Evolutionary conservation across 2,113 vertebrate genomes (phyloP).

Genomic region (Platysteira castanea): DNA sequence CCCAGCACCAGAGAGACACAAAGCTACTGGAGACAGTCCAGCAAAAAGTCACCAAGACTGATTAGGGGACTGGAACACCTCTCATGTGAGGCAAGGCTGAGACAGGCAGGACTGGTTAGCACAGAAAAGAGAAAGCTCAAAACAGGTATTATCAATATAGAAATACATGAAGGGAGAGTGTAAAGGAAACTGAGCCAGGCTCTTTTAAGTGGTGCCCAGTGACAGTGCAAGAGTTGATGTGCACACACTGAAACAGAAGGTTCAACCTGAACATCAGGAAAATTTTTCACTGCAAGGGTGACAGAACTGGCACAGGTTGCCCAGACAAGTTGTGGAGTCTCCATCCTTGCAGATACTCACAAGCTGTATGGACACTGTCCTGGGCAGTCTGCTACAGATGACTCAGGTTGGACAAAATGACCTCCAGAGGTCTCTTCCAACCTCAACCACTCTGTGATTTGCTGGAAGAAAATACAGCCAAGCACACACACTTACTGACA

Average conservation of each 20-base stretch:
- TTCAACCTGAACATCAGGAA: background rate
- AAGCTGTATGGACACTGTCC: background rate
- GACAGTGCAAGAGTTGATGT: accelerated
- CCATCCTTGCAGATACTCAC: background rate
- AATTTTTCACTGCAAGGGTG: background rate
- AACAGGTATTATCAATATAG: background rate
- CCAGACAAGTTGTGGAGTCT: background rate
- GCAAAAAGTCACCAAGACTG: background rate
- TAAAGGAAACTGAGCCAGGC: background rate
- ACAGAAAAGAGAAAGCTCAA: background rate
- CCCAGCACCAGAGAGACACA: background rate
- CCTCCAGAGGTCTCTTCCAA: background rate
- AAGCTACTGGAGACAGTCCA: background rate
- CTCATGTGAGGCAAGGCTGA: background rate
- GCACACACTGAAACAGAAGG: background rate
- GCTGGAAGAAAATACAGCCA: background rate
- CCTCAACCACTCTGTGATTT: background rate
- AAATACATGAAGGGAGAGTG: background rate
- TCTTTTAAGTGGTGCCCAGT: background rate
- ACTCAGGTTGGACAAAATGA: background rate
- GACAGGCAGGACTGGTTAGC: background rate
- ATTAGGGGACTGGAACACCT: background rate
- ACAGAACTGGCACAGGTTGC: background rate
- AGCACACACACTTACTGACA: background rate
- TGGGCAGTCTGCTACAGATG: background rate